Evolutionary conservation across 2,113 vertebrate genomes (phyloP), one percentile per base, ranked within the genome.

Genomic region (Camelus dromedarius): DNA sequence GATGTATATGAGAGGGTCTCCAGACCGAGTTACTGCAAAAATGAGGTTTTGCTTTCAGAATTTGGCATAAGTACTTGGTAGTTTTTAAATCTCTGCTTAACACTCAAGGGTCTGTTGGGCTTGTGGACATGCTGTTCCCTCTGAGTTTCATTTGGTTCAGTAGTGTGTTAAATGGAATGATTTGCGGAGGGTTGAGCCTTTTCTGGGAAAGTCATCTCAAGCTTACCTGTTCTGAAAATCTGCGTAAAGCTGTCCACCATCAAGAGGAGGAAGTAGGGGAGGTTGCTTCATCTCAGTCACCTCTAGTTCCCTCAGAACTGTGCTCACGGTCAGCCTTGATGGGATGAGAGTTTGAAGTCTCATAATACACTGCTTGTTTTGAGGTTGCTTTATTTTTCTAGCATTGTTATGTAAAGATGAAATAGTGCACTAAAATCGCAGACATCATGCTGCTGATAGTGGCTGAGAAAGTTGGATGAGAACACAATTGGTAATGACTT

Each of bases 1-100:
- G 96, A 86, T 91, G 94, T 91, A 82, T 54, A 87, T 83, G 85
- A 86, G 80, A 97, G 85, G 93, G 88, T 96, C 90, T 91, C 94
- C 97, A 75, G 97, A 81, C 91, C 97, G 94, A 84, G 80, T 95
- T 83, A 50, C 81, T 96, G 95, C 93, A 76, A 38, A 96, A 93
- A n/a, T 19, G 66, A 94, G 80, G 82, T 86, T 91, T 93, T 62
- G 81, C 96, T 98, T 97, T 95, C 87, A 76, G 98, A 93, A 83
- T 56, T 79, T 93, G 73, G 93, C 22, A 7, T 97, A 89, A 97
- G 96, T 98, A 94, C 96, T 97, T 76, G 77, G 89, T 83, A 64
- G 91, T 56, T 83, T 83, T 87, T 46, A 35, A 79, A 66, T 58
- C 92, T 91, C 66, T 16, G 0, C 9, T 91, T 96, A 93, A 85